A percentile compares a stretch with the other conserved stretches of the same genome.
These are phyloP conservation scores for Spermophilus dauricus DNA, from an alignment of 2,113 vertebrate species.

Conservation along the genomic window DNA sequence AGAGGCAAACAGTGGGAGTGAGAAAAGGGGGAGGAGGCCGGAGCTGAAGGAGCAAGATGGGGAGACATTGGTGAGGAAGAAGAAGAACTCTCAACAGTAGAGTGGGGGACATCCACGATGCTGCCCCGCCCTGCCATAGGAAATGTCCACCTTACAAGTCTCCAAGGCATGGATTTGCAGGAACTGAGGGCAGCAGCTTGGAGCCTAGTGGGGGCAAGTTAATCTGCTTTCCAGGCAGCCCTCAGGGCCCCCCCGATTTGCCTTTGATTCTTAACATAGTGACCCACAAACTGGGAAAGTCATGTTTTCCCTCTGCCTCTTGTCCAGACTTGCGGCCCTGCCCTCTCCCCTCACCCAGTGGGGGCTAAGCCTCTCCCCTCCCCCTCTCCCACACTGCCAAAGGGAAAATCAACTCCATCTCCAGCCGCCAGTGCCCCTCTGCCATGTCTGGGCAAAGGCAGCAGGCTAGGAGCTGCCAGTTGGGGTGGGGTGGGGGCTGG, in stretches of 20 bases:
- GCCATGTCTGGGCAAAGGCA: slow-evolving; percentile 81
- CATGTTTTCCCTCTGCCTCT: neutral
- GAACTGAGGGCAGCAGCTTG: neutral
- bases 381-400: slow-evolving; percentile 76
- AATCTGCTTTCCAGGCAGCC: neutral
- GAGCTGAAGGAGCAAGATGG: neutral
- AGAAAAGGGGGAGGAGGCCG: neutral
- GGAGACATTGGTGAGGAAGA: neutral
- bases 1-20: slow-evolving; percentile 25
- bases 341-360: slow-evolving; percentile 62
- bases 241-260: neutral
- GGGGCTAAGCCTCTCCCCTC: slow-evolving; percentile 44
- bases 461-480: slow-evolving; percentile 77
- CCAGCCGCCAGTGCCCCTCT: slow-evolving; percentile 77
- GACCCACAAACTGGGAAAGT: slow-evolving; percentile 35
- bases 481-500: slow-evolving; percentile 70
- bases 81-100: neutral
- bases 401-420: slow-evolving; percentile 72
- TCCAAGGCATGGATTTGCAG: neutral
- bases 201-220: neutral
- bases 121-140: neutral
- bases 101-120: neutral
- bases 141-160: neutral
- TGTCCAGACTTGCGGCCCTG: slow-evolving; percentile 62
- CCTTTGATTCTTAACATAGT: neutral